Evolutionary conservation across 2,113 vertebrate species (phyloP).

Genomic region (Zapornia atra): DNA sequence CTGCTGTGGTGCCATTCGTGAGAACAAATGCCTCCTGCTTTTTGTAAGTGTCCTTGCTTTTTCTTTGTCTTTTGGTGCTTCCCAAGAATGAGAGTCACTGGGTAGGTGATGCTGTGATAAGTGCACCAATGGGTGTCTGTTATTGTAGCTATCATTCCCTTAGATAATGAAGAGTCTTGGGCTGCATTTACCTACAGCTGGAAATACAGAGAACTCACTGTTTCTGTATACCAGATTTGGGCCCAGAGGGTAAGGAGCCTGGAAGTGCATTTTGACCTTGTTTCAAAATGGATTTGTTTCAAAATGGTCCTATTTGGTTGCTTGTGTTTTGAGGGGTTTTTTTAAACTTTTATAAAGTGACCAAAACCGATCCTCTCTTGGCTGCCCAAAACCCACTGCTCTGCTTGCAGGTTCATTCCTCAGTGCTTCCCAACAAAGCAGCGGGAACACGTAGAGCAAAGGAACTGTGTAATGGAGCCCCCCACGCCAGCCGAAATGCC

Average conservation of each 20-base stretch:
- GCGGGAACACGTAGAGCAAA: background rate
- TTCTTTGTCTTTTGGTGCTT: background rate
- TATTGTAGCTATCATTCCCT: background rate
- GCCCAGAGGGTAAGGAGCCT: background rate
- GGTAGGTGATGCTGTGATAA: background rate
- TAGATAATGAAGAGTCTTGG: background rate
- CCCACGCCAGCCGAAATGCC: background rate
- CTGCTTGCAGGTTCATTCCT: background rate
- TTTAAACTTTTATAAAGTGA: background rate
- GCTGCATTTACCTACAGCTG: background rate
- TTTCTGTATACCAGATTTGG: background rate
- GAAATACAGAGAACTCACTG: background rate
- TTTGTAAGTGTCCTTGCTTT: conserved; percentile 81
- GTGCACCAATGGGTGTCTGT: background rate
- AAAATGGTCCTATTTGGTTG: background rate
- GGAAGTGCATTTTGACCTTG: background rate
- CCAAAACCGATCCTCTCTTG: background rate
- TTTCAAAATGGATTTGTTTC: background rate
- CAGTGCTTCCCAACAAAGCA: background rate
- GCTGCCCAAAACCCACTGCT: background rate
- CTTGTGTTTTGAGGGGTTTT: background rate
- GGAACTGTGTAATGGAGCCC: background rate
- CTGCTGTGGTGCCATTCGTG: conserved; percentile 91
- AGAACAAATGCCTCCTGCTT: conserved; percentile 92
- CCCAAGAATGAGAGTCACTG: background rate